Evolutionary conservation across 2,797 vertebrate species (phyloP), one percentile per base, ranked within the genome.

Genomic region (Pygocentrus nattereri): DNA sequence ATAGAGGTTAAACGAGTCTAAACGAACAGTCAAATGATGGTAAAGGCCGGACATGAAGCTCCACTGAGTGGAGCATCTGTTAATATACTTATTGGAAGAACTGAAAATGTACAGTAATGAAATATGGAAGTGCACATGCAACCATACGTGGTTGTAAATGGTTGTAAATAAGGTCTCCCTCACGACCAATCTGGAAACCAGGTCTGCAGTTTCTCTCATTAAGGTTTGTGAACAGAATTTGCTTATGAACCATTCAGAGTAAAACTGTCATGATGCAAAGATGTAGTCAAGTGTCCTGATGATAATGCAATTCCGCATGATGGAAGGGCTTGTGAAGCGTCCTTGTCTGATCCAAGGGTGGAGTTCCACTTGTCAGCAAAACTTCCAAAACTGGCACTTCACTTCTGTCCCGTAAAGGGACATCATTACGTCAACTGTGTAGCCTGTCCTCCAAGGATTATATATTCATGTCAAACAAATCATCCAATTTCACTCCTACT

Each of bases 321-420:
- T 21, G 76, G 54, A 81, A 54, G 1, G 54, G 1, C 8, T 41
- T 68, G 50, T 13, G 16, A 65, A 27, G 10, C 50, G 56, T 50
- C 23, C 69, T 50, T 18, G 13, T 80, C 27, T 34, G 50, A 34
- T 69, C 79, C 81, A 85, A 76, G 76, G 79, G 73, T 82, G 84
- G 82, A 80, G 73, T 76, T 52, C n/a, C 50, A 13, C 71, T 76
- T n/a, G 67, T 74, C 70, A 85, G 49, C 41, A 69, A 64, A 83
- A 30, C 61, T 73, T 79, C 10, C 30, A 56, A 58, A 71, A 50
- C 77, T 77, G 73, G 79, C 74, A 74, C 58, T 41, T 34, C 64
- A 56, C 23, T 49, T 64, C 41, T 74, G 49, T 74, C 74, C 59
- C 61, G 61, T 47, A 76, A 76, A 64, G 54, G 50, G 65, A 38